phyloP scores from a whole-genome alignment of 2,113 vertebrate genomes.

The Cervus canadensis region DNA sequence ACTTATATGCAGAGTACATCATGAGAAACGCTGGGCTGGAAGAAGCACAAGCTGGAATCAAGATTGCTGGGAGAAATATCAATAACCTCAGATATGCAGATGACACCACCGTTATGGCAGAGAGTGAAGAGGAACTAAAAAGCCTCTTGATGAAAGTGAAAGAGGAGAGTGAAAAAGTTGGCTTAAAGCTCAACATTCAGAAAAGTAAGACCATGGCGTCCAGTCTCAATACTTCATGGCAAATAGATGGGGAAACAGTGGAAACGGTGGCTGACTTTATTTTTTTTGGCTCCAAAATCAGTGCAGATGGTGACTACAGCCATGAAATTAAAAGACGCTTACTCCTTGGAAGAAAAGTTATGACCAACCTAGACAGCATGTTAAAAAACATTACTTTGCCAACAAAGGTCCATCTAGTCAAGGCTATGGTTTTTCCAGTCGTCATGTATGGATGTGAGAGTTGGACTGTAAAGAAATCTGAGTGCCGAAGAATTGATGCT shows the following conservation, averaged over 20 bases:
- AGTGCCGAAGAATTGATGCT: neutral
- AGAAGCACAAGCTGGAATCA: neutral
- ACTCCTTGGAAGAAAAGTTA: neutral
- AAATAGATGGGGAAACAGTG: neutral
- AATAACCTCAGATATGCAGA: neutral
- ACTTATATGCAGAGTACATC: neutral
- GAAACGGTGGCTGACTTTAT: neutral
- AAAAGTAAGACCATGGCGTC: neutral
- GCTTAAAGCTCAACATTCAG: neutral
- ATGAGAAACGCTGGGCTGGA: neutral
- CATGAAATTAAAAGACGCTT: neutral
- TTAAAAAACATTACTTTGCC: neutral
- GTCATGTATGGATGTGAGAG: neutral
- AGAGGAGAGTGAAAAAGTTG: neutral
- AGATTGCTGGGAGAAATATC: neutral
- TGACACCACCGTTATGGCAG: neutral
- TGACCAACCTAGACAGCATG: neutral
- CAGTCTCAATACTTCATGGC: neutral
- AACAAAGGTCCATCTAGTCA: neutral
- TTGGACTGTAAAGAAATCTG: neutral
- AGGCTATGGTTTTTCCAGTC: neutral
- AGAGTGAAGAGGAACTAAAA: neutral
- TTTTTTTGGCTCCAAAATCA: neutral
- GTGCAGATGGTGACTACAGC: neutral
- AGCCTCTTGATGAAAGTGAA: neutral